These are phyloP conservation scores for Polia nebulosa DNA, from an alignment of 2,888 invertebrate genomes.

Conservation along the genomic window DNA sequence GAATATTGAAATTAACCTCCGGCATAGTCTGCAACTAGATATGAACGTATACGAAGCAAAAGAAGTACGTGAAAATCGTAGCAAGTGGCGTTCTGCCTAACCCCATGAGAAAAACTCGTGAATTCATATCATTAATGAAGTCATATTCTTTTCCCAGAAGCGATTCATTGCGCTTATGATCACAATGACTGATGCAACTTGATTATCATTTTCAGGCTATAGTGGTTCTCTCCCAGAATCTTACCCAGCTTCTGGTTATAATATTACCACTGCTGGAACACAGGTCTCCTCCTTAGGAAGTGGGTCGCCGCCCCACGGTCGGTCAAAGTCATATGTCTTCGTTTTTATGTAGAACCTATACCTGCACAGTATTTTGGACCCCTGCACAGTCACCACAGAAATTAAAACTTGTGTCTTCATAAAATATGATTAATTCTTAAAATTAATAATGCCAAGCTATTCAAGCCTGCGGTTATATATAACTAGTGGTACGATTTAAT, in stretches of 20 bases:
- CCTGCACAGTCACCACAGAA: neutral
- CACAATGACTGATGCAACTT: neutral
- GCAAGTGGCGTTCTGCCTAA: too few species aligned
- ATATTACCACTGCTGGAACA: neutral
- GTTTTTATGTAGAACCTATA: too few species aligned
- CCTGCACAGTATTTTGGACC: neutral
- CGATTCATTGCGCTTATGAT: neutral
- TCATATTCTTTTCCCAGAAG: neutral
- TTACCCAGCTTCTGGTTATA: neutral
- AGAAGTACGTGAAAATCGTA: too few species aligned
- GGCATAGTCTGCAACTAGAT: too few species aligned
- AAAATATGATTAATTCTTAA: neutral
- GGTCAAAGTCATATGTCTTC: too few species aligned
- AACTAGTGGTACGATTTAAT: constrained; percentile 15
- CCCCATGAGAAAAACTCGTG: too few species aligned
- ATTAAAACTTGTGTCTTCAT: neutral
- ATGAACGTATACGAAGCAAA: too few species aligned
- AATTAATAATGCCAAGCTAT: constrained; percentile 18
- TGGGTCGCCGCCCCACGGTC: too few species aligned
- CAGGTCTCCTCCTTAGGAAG: neutral
- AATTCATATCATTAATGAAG: neutral
- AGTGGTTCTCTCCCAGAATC: too few species aligned
- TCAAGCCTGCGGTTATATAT: constrained; percentile 11
- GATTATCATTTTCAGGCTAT: neutral
- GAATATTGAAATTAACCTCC: too few species aligned